A percentile compares a stretch with the other conserved stretches of the same genome.
Conservation (phyloP, 2,888 invertebrate genomes). For the Meloe dianella region DNA sequence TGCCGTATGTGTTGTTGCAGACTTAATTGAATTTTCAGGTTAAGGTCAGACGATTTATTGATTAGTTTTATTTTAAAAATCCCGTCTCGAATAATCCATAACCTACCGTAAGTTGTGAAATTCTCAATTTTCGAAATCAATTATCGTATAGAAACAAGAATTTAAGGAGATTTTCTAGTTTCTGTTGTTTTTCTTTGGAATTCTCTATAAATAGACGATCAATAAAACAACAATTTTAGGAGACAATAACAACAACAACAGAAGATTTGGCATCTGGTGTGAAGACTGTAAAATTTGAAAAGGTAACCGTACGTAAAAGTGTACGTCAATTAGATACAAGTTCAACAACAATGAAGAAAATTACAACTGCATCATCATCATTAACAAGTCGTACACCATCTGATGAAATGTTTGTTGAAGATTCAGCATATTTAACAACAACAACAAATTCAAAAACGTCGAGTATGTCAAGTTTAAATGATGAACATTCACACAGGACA, state of each 20-base stretch:
- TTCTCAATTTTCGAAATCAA: neutral
- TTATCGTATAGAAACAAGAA: neutral
- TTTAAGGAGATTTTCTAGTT: neutral
- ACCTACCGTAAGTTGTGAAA: neutral
- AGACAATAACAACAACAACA: constrained; percentile 62
- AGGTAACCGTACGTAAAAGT: constrained; percentile 70
- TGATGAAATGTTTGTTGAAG: constrained; percentile 62
- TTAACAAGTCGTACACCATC: constrained; percentile 61
- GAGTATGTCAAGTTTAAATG: constrained; percentile 63
- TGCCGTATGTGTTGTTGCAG: neutral
- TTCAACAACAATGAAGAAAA: constrained; percentile 44
- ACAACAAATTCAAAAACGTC: constrained; percentile 61
- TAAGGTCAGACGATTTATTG: constrained; percentile 2
- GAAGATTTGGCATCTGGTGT: constrained; percentile 69
- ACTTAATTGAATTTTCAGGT: neutral
- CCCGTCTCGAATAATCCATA: neutral
- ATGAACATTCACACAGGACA: constrained; percentile 62
- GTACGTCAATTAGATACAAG: constrained; percentile 63
- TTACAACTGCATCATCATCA: constrained; percentile 17
- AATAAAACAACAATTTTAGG: constrained; percentile 58
- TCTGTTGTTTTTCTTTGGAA: neutral
- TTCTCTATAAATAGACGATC: neutral
- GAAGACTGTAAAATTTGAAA: constrained; percentile 75
- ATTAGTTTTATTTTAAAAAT: neutral
- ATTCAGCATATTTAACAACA: constrained; percentile 67